Percentiles rank a stretch among this genome's conserved stretches.
phyloP scores from a whole-genome alignment of 2,113 vertebrate genomes.

The Paramormyrops kingsleyae region DNA sequence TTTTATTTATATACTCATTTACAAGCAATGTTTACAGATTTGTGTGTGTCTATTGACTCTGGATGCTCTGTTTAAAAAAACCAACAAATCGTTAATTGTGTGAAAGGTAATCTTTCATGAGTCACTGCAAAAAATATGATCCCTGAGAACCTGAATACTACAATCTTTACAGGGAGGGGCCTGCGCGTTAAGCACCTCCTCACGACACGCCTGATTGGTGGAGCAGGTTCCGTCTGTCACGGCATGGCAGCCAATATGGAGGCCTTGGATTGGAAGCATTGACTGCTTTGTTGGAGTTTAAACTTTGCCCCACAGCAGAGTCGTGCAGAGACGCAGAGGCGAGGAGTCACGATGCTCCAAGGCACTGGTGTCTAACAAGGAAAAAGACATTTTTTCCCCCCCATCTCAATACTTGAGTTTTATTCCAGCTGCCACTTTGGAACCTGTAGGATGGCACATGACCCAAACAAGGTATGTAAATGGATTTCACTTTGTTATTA shows the following conservation, averaged over 20 bases:
- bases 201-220: conserved; percentile 31
- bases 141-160: not conserved
- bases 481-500: not conserved
- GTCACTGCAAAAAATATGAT: not conserved
- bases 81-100: conserved; percentile 17
- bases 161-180: not conserved
- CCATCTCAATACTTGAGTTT: conserved; percentile 19
- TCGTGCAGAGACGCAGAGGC: not conserved
- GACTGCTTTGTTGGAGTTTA: conserved; percentile 38
- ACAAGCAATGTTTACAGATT: not conserved
- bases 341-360: not conserved
- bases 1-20: not conserved
- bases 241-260: conserved; percentile 36
- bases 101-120: conserved; percentile 30
- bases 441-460: conserved; percentile 32
- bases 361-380: conserved; percentile 11
- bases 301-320: conserved; percentile 50
- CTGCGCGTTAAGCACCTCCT: not conserved
- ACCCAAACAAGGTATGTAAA: conserved; percentile 39
- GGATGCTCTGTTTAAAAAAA: not conserved
- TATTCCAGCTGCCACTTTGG: conserved; percentile 24
- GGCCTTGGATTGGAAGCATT: conserved; percentile 11
- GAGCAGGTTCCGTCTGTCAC: conserved; percentile 21
- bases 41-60: not conserved
- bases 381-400: conserved; percentile 16